These are phyloP conservation scores for Ailuropoda melanoleuca DNA, from an alignment of 2,113 vertebrate genomes.

Conservation along the genomic window DNA sequence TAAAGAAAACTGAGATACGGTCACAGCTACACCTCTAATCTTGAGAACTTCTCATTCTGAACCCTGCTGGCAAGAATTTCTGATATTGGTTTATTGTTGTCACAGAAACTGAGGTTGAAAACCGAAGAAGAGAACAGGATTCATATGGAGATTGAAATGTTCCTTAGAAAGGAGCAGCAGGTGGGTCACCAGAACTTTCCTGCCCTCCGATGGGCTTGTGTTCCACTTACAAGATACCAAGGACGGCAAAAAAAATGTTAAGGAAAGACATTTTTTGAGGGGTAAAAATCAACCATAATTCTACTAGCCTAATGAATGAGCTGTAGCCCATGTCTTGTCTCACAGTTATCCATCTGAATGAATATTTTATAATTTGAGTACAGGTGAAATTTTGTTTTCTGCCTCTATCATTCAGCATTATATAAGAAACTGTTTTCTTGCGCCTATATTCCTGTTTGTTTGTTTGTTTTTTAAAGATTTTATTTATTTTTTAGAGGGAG, in stretches of 20 bases:
- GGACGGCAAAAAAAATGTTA: neutral
- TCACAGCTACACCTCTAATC: neutral
- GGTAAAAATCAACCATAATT: neutral
- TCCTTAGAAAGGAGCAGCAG: constrained; percentile 85
- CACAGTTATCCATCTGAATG: neutral
- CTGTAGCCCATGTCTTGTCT: neutral
- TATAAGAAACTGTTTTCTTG: neutral
- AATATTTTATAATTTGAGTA: neutral
- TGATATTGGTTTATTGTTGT: neutral
- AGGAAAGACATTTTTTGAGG: neutral
- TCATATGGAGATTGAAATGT: constrained; percentile 84
- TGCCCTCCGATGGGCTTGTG: neutral
- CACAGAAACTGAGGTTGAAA: constrained; percentile 83
- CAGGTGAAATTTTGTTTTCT: neutral
- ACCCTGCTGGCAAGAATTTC: neutral
- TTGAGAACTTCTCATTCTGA: neutral
- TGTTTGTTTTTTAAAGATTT: too few species aligned
- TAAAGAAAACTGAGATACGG: neutral
- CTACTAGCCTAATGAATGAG: neutral
- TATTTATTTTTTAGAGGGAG: too few species aligned
- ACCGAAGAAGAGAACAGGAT: constrained; percentile 85
- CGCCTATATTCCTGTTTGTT: neutral
- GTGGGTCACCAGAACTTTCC: constrained; percentile 71
- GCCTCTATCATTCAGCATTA: neutral
- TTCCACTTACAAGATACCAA: neutral